Base-by-base conservation (phyloP, 1,140 invertebrate species). In the Orchesella cincta region DNA sequence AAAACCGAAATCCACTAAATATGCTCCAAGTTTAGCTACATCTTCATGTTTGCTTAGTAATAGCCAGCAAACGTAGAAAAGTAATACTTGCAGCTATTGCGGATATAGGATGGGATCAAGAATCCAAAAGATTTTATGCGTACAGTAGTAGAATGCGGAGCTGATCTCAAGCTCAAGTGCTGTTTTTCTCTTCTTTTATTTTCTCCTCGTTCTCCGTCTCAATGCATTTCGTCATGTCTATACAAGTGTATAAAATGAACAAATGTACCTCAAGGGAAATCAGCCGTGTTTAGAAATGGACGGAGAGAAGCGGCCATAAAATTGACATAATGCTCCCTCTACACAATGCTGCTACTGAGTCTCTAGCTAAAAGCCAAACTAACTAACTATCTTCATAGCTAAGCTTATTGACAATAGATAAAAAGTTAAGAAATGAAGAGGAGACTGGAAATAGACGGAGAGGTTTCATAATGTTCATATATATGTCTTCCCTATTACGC, bases 271-370 rank as follows among this genome's bases (percentile, higher is more conserved):
- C 75, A 67, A 34, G 75, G 75, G 75, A 76, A 76, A 76, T 76
- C 75, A 76, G 51, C 62, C 75, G 75, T 76, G 67, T 76, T 76
- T 76, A 76, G 75, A 76, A 76, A 76, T 76, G 75, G 75, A 76
- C 75, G 62, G 67, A 71, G 52, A 57, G 70, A 39, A 76, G 75
- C 70, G 62, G 62, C 67, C 64, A 76, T 76, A 76, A 76, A 76
- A 76, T 76, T 76, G 75, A 76, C 75, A 76, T 76, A 76, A 76
- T 76, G 75, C 67, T 75, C 74, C 74, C 35, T 67, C 33, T n/a
- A n/a, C 74, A 36, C 54, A 62, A 64, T 75, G 54, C 52, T n/a
- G 52, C 52, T 46, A 46, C 8, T 46, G 8, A 12, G 20, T 12
- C 52, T n/a, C 3, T 57, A 3, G 3, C 52, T n/a, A 57, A 57